Evolutionary conservation across 2,888 invertebrate genomes (phyloP).

Genomic region (Microctonus aethiopoides): DNA sequence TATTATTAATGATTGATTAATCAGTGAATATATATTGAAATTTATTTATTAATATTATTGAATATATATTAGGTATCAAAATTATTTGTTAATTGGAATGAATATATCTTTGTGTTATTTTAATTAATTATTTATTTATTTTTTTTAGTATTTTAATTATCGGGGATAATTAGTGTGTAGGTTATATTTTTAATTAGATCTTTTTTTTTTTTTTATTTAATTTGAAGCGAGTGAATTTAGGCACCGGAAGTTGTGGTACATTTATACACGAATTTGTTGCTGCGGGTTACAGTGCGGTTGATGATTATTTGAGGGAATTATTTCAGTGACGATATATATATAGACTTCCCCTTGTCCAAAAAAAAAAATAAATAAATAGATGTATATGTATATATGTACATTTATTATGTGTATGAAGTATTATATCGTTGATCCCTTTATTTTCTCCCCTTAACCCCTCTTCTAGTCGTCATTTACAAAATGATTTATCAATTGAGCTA

Average conservation of each 20-base stretch:
- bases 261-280: neutral
- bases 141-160: too few species aligned
- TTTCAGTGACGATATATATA: neutral
- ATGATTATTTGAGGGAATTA: conserved; percentile 35
- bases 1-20: neutral
- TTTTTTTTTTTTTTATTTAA: neutral
- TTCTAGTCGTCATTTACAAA: conserved; percentile 51
- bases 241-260: conserved; percentile 31
- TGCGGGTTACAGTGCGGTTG: conserved; percentile 23
- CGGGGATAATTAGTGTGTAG: too few species aligned
- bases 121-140: too few species aligned
- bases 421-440: conserved; percentile 36
- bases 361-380: conserved; percentile 37
- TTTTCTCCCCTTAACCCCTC: conserved; percentile 20
- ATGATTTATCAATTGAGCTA: conserved; percentile 64
- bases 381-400: too few species aligned
- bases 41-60: too few species aligned
- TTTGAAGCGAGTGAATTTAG: too few species aligned
- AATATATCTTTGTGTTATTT: neutral
- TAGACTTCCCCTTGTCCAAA: conserved; percentile 34
- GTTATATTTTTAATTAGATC: too few species aligned
- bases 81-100: too few species aligned
- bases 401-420: conserved; percentile 23
- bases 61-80: neutral
- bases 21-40: neutral